Evolutionary conservation across 2,797 vertebrate genomes (phyloP).

Genomic region (Phrynocephalus guinanensis): DNA sequence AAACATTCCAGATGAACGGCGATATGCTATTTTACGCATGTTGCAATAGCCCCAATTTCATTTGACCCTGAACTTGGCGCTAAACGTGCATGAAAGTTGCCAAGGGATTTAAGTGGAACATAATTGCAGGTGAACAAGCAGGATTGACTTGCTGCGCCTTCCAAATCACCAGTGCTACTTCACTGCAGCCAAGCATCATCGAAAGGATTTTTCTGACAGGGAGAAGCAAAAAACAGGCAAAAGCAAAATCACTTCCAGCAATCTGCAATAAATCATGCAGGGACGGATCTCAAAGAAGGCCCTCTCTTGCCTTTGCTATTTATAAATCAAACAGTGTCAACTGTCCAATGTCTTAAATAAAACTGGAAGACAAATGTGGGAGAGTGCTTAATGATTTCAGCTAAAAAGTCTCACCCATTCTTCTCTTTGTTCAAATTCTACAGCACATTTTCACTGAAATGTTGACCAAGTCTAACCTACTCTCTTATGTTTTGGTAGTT

Average conservation of each 20-base stretch:
- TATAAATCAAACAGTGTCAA: constrained; percentile 28
- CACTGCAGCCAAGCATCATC: not conserved
- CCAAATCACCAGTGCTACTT: not conserved
- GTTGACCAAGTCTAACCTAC: not conserved
- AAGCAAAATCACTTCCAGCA: not conserved
- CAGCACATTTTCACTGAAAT: not conserved
- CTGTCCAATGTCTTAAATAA: constrained; percentile 9
- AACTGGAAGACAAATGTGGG: constrained; percentile 16
- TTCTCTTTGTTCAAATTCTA: not conserved
- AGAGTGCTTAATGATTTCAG: constrained; percentile 6
- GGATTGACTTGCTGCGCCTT: not conserved
- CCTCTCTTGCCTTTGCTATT: constrained; percentile 3
- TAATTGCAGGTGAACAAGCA: constrained; percentile 49
- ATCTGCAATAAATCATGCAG: not conserved
- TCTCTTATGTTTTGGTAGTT: not conserved
- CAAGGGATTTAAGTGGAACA: constrained; percentile 28
- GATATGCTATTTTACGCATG: fast-evolving
- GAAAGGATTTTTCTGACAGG: not conserved
- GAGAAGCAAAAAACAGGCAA: not conserved
- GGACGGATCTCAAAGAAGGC: not conserved
- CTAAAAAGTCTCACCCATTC: not conserved
- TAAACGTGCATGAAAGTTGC: constrained; percentile 22
- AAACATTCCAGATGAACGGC: constrained; percentile 1
- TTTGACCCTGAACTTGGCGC: constrained; percentile 36
- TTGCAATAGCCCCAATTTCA: constrained; percentile 24